phyloP scores from a whole-genome alignment of 2,797 vertebrate species.

The Nasua narica region DNA sequence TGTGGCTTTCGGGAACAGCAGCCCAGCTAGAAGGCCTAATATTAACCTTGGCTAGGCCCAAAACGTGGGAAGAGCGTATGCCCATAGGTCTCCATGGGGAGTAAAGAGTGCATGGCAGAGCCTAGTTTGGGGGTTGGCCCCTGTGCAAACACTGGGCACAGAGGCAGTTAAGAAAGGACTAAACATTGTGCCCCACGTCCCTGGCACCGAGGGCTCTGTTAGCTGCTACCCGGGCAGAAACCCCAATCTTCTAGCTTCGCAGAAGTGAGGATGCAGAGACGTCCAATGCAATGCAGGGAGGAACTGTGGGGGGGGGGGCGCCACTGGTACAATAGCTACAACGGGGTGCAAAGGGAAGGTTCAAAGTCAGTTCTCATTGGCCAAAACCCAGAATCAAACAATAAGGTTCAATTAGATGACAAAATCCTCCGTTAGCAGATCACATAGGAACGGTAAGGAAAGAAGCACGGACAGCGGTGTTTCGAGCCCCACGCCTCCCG shows the following conservation, averaged over 20 bases:
- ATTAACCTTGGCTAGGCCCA: constrained; percentile 71
- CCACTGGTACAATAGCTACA: not conserved
- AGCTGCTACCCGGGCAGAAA: constrained; percentile 25
- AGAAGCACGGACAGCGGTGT: not conserved
- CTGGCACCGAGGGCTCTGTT: constrained; percentile 33
- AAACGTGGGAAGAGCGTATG: constrained; percentile 58
- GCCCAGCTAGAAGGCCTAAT: constrained; percentile 72
- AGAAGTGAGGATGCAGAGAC: constrained; percentile 36
- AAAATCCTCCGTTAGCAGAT: constrained; percentile 21
- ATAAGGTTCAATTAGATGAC: not conserved
- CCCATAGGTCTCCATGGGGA: constrained; percentile 43
- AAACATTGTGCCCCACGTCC: not conserved
- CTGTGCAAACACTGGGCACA: constrained; percentile 60
- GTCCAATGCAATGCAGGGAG: not conserved
- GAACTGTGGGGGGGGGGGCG: not conserved
- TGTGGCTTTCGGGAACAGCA: constrained; percentile 79
- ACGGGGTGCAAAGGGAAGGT: not conserved
- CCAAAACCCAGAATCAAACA: constrained; percentile 56
- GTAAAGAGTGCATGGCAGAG: constrained; percentile 36
- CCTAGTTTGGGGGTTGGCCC: constrained; percentile 34
- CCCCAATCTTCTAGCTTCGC: constrained; percentile 25
- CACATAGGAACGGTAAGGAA: not conserved
- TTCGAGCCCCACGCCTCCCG: not conserved
- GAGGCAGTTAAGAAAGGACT: constrained; percentile 59
- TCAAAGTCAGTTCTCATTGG: not conserved